Evolutionary conservation across 2,113 vertebrate species (phyloP).

Genomic region (Semicossyphus pulcher): DNA sequence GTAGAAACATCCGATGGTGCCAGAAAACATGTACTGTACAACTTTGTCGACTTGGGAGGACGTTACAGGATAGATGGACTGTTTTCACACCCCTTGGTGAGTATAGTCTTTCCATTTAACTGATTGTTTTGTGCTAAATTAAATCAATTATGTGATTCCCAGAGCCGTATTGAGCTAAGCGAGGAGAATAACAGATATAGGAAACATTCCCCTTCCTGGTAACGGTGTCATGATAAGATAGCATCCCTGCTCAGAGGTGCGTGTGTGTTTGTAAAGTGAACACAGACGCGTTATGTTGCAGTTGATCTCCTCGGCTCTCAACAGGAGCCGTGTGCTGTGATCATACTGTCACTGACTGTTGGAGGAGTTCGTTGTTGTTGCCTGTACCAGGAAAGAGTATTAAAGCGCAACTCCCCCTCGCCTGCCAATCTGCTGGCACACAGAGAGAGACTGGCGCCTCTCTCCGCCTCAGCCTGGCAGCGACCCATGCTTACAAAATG

Average conservation of each 20-base stretch:
- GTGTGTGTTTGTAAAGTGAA: slow-evolving; percentile 34
- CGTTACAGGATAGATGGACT: slow-evolving; percentile 27
- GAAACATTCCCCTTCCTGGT: background rate
- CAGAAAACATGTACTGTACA: slow-evolving; percentile 8
- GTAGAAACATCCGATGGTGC: slow-evolving; percentile 1
- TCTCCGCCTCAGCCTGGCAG: slow-evolving; percentile 76
- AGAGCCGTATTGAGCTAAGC: background rate
- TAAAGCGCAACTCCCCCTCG: slow-evolving; percentile 60
- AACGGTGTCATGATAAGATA: slow-evolving; percentile 29
- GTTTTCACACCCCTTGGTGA: slow-evolving; percentile 49
- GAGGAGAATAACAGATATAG: slow-evolving; percentile 8
- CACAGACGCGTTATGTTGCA: slow-evolving; percentile 26
- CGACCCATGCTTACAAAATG: slow-evolving; percentile 83
- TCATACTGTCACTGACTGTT: slow-evolving; percentile 59
- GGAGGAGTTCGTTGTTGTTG: slow-evolving; percentile 63
- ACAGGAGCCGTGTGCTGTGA: slow-evolving; percentile 56
- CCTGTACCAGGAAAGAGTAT: slow-evolving; percentile 63
- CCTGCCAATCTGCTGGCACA: slow-evolving; percentile 75
- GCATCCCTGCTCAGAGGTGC: slow-evolving; percentile 35
- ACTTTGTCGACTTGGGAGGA: slow-evolving; percentile 32
- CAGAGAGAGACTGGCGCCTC: slow-evolving; percentile 69
- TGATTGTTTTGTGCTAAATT: background rate
- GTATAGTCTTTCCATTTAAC: slow-evolving; percentile 38
- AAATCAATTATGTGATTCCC: background rate
- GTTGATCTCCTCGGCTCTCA: slow-evolving; percentile 56